Percentiles rank a stretch among this genome's conserved stretches.
phyloP scores from a whole-genome alignment of 2,888 invertebrate genomes.

The Leptinotarsa rubiginosa region DNA sequence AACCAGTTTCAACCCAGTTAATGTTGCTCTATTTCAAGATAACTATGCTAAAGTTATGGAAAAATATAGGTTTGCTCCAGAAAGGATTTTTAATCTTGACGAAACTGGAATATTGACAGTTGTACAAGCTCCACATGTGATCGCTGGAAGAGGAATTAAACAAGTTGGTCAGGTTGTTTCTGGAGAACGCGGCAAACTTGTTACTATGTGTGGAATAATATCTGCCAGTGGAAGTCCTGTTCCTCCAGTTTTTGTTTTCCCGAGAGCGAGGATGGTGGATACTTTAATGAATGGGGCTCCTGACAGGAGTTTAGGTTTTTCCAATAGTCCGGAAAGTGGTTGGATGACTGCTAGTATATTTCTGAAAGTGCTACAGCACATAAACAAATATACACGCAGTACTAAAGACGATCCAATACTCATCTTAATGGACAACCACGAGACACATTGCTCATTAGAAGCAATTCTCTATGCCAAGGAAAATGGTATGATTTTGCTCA shows the following conservation, averaged over 20 bases:
- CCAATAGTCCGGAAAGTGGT: neutral
- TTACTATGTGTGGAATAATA: conserved; percentile 2
- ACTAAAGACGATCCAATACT: neutral
- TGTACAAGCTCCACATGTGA: neutral
- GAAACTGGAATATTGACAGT: neutral
- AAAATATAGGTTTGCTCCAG: conserved; percentile 1
- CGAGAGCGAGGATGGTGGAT: neutral
- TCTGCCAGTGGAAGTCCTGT: neutral
- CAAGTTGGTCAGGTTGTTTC: neutral
- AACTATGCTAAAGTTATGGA: neutral
- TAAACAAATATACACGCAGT: neutral
- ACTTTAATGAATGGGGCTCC: conserved; percentile 3
- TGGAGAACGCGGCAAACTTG: neutral
- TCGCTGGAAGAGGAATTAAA: neutral
- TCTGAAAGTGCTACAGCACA: neutral
- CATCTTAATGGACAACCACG: conserved; percentile 7
- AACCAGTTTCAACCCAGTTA: conserved; percentile 48
- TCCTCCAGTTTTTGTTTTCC: neutral
- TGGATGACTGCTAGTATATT: neutral
- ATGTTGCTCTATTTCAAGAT: neutral
- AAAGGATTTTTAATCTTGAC: neutral
- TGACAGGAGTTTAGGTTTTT: neutral
- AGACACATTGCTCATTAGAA: conserved; percentile 12
- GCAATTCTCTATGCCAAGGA: conserved; percentile 11
- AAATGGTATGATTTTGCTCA: conserved; percentile 18